phyloP scores from a whole-genome alignment of 1,140 invertebrate genomes.

The Bombus huntii region DNA sequence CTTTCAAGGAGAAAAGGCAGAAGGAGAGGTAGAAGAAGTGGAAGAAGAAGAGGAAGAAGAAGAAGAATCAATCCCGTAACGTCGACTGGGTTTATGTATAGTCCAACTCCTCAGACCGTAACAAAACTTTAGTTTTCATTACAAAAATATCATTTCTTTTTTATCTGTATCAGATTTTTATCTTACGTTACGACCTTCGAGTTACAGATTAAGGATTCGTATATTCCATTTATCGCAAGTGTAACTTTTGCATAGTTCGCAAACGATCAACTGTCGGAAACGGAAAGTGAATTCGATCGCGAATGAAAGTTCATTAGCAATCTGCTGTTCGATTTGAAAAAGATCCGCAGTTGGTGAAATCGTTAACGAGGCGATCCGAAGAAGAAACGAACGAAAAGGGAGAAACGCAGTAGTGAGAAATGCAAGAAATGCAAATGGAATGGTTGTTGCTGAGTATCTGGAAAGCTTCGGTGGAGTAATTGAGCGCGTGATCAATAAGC shows the following conservation, averaged over 20 bases:
- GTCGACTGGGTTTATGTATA: slow-evolving; percentile 13
- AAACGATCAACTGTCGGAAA: background rate
- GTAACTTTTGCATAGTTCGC: background rate
- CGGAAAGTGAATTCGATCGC: too few relatives aligned
- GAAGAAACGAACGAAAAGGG: background rate
- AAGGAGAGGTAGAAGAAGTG: slow-evolving; percentile 22
- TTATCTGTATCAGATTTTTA: background rate
- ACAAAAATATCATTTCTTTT: background rate
- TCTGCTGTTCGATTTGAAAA: background rate
- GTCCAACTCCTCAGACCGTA: background rate
- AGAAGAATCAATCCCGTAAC: slow-evolving; percentile 61
- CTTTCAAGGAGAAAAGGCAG: slow-evolving; percentile 39
- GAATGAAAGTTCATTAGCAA: background rate
- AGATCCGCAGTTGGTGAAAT: background rate
- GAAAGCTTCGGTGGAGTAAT: slow-evolving; percentile 57
- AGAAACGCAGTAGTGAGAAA: slow-evolving; percentile 41
- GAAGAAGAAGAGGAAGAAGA: background rate
- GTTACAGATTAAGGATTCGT: background rate
- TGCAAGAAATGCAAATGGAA: slow-evolving; percentile 62
- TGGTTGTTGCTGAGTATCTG: slow-evolving; percentile 52
- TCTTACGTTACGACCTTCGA: background rate
- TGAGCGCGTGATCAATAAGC: slow-evolving; percentile 66
- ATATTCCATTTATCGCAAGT: background rate
- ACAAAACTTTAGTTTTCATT: slow-evolving; percentile 49
- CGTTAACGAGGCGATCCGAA: too few relatives aligned